Base-by-base conservation (phyloP, 1,140 invertebrate genomes). In the Cydia fagiglandana region DNA sequence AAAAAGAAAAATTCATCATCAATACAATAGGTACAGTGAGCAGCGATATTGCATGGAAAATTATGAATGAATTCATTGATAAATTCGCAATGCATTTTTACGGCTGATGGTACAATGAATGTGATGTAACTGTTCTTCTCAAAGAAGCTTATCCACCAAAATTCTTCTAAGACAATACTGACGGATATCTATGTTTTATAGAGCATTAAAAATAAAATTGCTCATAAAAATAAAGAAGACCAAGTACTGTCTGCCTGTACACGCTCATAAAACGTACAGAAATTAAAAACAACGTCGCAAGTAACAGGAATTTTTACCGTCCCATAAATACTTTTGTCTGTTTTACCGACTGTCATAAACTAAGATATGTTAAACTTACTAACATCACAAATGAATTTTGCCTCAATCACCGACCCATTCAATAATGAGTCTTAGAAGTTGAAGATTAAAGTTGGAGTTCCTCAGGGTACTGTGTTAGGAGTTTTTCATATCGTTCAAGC, bases 401-500 rank as follows among this genome's bases (percentile, higher is more conserved):
- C 80, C 76, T 73, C 41, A 41, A 68, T 50, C 34, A 13, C 24
- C 70, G 61, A 50, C 47, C 41, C 9, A 38, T 64, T 38, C 34
- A 6, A 87, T 85, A 28, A 38, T 38, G 34, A 38, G 66, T 38
- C 66, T 70, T 70, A 20, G 6, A 38, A 70, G 66, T 17, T n/a
- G 24, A 9, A 24, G 6, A 80, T 77, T 77, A 79, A 78, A 76
- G 74, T 80, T 77, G 79, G 81, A 68, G 64, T 73, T 38, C 45
- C 73, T 64, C 28, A 74, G 20, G 28, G 73, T 73, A 82, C 79
- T 80, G 79, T 68, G 77, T 77, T 82, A 79, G 84, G 91, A 91
- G 83, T 92, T 92, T 91, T 91, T 91, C 87, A 91, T 91, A 91
- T 92, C 88, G 80, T 83, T 85, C 84, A 83, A 83, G 84, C 86